Base-by-base conservation (phyloP, 1,140 invertebrate genomes). In the Bradysia coprophila region DNA sequence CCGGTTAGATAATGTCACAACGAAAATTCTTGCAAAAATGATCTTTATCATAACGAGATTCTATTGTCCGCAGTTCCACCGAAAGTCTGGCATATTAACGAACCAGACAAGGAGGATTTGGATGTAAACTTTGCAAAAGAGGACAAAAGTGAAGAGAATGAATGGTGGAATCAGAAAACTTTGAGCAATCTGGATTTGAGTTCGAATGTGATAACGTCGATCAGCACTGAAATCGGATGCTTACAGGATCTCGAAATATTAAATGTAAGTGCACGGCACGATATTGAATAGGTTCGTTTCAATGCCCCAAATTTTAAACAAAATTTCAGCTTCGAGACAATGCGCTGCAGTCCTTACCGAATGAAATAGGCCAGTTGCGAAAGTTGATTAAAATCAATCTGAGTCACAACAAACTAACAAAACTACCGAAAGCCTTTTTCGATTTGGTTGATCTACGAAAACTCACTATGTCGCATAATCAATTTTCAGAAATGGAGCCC, bases 91-190 rank as follows among this genome's bases (percentile, higher is more conserved):
- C 72, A 69, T 48, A 75, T 92, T 48, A 81, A 91, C 55, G 72
- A 81, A 47, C 64, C 81, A 46, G 68, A 76, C 47, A 67, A 73
- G 53, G 63, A 78, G 62, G 64, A 76, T 54, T 52, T 77, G 51
- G 65, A 72, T 21, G 63, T 81, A 8, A 78, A 84, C 52, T 74
- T 79, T 47, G 67, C 75, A 45, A 57, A 62, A 33, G 51, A 57
- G n/a, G 52, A 52, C 1, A 48, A 61, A 19, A 72, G 78, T 32
- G 69, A 72, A 24, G 65, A 68, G 33, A 70, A 73, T 43, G 69
- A 73, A 37, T 93, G 88, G 88, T 92, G 88, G 88, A 83, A 85
- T 56, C 73, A 79, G 51, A 75, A 80, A 46, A 72, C 80, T 2
- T 59, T 91, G 4, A 81, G 71, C 38, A 75, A 75, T 51, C 65